Base-by-base conservation (phyloP, 2,888 invertebrate genomes). In the Drosophila borborema region DNA sequence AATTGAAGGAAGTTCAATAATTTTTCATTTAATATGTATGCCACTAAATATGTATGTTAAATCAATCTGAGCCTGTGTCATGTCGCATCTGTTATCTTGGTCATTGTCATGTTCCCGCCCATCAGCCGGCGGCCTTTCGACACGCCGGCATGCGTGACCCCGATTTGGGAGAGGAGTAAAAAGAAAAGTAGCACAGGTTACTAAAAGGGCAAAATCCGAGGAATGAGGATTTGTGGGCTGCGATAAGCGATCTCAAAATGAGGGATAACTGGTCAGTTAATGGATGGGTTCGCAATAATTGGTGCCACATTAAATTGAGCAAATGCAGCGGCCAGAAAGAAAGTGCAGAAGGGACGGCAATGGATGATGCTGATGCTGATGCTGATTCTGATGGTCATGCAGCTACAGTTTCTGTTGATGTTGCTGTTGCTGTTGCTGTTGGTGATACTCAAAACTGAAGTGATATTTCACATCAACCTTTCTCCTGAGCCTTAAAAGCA, bases 241-340 rank as follows among this genome's bases (percentile, higher is more conserved):
- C 80, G 85, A 85, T 85, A 88, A 85, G 86, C 81, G 85, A 88
- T 86, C 85, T 56, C 60, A 72, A 86, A 88, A 86, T 85, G 88
- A 88, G 85, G 85, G 86, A 88, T 85, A 89, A 86, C 89, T 86
- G 89, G 86, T 68, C 85, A 86, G 75, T 84, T 86, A 86, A 86
- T 86, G 77, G 85, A 86, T 86, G 89, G 86, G 79, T 80, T 85
- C 75, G 75, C 81, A 82, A 86, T 89, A 86, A 86, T 86, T 86
- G 89, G 81, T 86, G 89, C 85, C 85, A 86, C 87, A 83, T 87
- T 79, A 85, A 85, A 81, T 71, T 86, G 86, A 72, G 76, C 74
- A 82, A 85, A 79, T 74, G 77, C 51, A 67, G 51, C 49, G 64
- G 63, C 45, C 61, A 38, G 62, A 80, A 82, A 85, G 85, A 85